phyloP scores from a whole-genome alignment of 1,140 invertebrate genomes.

The Drosophila serrata region DNA sequence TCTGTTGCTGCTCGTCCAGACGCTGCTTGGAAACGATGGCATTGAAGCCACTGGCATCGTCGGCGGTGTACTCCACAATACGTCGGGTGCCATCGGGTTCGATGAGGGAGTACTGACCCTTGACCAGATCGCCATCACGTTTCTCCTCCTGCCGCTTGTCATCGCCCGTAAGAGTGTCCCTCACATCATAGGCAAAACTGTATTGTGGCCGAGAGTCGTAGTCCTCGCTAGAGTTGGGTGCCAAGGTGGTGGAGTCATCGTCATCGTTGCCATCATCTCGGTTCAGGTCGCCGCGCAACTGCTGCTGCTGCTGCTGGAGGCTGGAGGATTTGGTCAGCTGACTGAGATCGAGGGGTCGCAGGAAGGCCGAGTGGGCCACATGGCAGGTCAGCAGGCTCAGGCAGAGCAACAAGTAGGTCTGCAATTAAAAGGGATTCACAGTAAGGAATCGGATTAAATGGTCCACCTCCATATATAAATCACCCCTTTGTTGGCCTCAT shows the following conservation, averaged over 20 bases:
- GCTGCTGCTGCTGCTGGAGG: conserved; percentile 61
- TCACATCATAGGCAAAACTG: conserved; percentile 86
- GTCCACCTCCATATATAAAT: conserved; percentile 41
- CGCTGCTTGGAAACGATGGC: conserved; percentile 87
- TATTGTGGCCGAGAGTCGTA: conserved; percentile 87
- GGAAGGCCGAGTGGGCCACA: conserved; percentile 64
- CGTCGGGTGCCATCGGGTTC: conserved; percentile 87
- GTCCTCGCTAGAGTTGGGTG: conserved; percentile 81
- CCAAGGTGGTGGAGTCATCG: conserved; percentile 64
- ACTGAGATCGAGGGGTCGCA: conserved; percentile 71
- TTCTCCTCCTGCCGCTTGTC: conserved; percentile 86
- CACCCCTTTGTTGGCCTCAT: conserved; percentile 52
- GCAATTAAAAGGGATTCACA: conserved; percentile 17
- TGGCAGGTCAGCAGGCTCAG: conserved; percentile 70
- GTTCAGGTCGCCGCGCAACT: conserved; percentile 46
- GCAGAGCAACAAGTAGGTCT: conserved; percentile 76
- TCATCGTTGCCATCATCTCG: conserved; percentile 45
- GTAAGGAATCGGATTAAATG: conserved; percentile 23
- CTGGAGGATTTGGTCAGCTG: conserved; percentile 62
- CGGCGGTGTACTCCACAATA: conserved; percentile 87
- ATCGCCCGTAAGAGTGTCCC: conserved; percentile 87
- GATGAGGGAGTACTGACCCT: conserved; percentile 87
- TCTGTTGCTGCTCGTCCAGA: conserved; percentile 68
- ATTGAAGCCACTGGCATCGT: conserved; percentile 87
- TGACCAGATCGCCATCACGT: conserved; percentile 86